Base-by-base conservation (phyloP, 2,113 vertebrate genomes). In the Pholis gunnellus region DNA sequence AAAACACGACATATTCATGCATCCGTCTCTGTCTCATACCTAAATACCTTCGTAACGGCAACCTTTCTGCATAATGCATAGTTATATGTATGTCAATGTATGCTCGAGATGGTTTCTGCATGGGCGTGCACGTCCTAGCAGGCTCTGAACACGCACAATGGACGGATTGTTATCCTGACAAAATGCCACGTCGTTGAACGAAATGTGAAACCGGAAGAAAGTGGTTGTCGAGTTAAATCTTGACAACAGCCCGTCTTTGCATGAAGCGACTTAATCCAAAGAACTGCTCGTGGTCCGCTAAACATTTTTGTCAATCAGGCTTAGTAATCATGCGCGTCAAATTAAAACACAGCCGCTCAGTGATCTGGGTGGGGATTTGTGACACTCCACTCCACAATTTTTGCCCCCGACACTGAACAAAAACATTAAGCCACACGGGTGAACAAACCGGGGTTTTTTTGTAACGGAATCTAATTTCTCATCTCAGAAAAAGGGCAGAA, bases 251-350 rank as follows among this genome's bases (percentile, higher is more conserved):
- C 46, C n/a, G 7, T 65, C 29, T 60, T 71, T 81, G 63, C 54
- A 63, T 73, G 44, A 86, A 52, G 79, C 18, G 50, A 75, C 46
- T 83, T 72, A 69, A 89, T 56, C 83, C 79, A 76, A 75, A 70
- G 81, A 31, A 31, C 66, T 44, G 72, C 78, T 75, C 5, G 11
- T 71, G 31, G 78, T 73, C 68, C 64, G n/a, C 64, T 75, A 60
- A 70, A 82, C 84, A 81, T 68, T 88, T 74, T 86, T 81, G 87
- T 81, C 90, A 76, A 81, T 92, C 88, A 92, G 87, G 82, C 80
- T 90, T 82, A 89, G 34, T 76, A 82, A 88, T 83, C 79, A 87
- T 60, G 79, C 84, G 72, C 74, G 76, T 91, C 87, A 83, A 90
- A 91, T 91, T 61, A 91, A 92, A 92, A 87, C 81, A 70, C 75